These are phyloP conservation scores for Perccottus glenii DNA, from an alignment of 2,113 vertebrate genomes.

Conservation along the genomic window DNA sequence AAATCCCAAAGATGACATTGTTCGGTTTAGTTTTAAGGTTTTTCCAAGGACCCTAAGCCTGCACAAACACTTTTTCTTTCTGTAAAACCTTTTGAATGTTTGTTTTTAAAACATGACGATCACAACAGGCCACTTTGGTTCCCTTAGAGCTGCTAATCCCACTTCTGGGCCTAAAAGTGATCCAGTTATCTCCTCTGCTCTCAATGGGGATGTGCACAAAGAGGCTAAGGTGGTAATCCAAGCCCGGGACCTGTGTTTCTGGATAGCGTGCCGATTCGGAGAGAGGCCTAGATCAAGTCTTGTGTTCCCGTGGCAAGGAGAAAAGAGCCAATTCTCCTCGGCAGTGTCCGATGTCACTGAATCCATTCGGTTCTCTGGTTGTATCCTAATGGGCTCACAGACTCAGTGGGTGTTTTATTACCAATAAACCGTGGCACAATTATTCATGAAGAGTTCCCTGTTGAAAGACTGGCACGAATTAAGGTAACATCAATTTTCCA, in stretches of 20 bases:
- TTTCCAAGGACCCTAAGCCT: background rate
- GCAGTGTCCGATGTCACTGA: constrained; percentile 63
- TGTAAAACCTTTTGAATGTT: background rate
- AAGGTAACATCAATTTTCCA: no score
- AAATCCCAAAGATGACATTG: no score
- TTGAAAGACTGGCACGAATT: no score
- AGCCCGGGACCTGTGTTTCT: constrained; percentile 59
- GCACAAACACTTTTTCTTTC: background rate
- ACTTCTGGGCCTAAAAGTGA: constrained; percentile 62
- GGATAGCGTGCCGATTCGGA: constrained; percentile 67
- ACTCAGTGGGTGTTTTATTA: background rate
- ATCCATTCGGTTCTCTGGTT: constrained; percentile 61
- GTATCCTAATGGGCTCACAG: constrained; percentile 9
- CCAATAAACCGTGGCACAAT: background rate
- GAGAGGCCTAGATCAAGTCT: constrained; percentile 65
- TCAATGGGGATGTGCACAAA: constrained; percentile 69
- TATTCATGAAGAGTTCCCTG: no score
- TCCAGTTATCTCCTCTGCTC: constrained; percentile 49
- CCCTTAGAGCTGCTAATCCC: constrained; percentile 51
- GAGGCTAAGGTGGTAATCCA: constrained; percentile 66
- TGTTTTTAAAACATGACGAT: constrained; percentile 10
- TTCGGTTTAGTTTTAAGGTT: no score
- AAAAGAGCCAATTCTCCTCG: constrained; percentile 54
- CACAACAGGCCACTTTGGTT: constrained; percentile 45
- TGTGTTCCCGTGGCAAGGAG: constrained; percentile 62